Evolutionary conservation across 2,113 vertebrate species (phyloP), one percentile per base, ranked within the genome.

Genomic region (Callionymus lyra): DNA sequence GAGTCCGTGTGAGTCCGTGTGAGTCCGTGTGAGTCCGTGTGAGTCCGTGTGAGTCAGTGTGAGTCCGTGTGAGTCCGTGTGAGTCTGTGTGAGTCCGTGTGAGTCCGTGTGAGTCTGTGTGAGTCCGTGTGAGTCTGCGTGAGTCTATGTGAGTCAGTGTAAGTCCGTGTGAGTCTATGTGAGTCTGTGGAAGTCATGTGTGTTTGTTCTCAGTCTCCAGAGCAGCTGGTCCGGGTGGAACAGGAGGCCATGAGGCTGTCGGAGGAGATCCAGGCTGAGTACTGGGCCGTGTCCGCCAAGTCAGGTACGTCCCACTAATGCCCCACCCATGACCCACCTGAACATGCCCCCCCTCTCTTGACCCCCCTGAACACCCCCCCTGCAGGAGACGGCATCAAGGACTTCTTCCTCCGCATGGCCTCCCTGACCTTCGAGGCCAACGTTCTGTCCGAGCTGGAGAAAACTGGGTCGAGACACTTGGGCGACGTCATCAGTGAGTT

Each of bases 321-420:
- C 57, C 13, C 32, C n/a, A n/a, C n/a, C n/a, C n/a, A n/a, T n/a
- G n/a, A n/a, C n/a, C n/a, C n/a, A n/a, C 21, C 21, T 27, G 21
- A 8, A 4, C 21, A 5, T 8, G 21, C 21, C 4, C 21, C 21
- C 4, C 4, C 21, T 27, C 21, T 8, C 21, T 8, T 27, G 21
- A 9, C 41, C 31, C 46, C 17, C 31, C 2, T 1, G n/a, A n/a
- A n/a, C n/a, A n/a, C n/a, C n/a, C n/a, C 16, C 3, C 31, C 46
- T 53, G 2, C 65, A 97, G 94, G 93, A 13, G 92, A 94, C 45
- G 89, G 90, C 1, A 85, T 98, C 50, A 77, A 69, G 43, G 87
- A 96, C 34, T 91, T 98, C 66, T 98, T 98, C 82, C 87, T 94
- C 61, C 89, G 94, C 0, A 85, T 97, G 71, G 93, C 93, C 0